A percentile compares a stretch with the other conserved stretches of the same genome.
phyloP scores from a whole-genome alignment of 2,797 vertebrate genomes.

The Xenentodon cancila region DNA sequence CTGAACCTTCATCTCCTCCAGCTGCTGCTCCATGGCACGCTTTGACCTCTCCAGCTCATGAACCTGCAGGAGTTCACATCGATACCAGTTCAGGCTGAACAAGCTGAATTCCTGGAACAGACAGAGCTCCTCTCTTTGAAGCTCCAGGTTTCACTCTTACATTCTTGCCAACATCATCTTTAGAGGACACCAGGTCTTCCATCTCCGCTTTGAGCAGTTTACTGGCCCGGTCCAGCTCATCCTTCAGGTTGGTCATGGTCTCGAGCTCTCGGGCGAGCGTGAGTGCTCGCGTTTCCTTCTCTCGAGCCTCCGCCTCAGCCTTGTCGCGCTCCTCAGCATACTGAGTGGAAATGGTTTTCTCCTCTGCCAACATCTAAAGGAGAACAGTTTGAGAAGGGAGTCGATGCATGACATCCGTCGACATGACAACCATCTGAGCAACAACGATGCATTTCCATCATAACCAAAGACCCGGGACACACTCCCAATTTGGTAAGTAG shows the following conservation, averaged over 20 bases:
- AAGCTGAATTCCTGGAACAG: too few relatives aligned
- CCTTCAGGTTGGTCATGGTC: slow-evolving; percentile 84
- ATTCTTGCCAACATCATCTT: slow-evolving; percentile 95
- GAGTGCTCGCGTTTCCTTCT: slow-evolving; percentile 93
- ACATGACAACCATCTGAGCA: too few relatives aligned
- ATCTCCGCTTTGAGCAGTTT: slow-evolving; percentile 92
- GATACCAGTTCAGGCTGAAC: too few relatives aligned
- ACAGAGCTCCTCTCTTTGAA: too few relatives aligned
- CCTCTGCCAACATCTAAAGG: slow-evolving; percentile 91
- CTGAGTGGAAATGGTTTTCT: slow-evolving; percentile 90
- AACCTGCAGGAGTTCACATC: slow-evolving; percentile 81
- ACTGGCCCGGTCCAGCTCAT: slow-evolving; percentile 90
- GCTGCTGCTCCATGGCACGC: slow-evolving; percentile 92
- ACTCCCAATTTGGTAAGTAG: too few relatives aligned
- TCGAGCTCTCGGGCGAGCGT: slow-evolving; percentile 90
- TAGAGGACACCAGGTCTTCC: slow-evolving; percentile 95
- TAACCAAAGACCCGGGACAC: too few relatives aligned
- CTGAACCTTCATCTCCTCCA: slow-evolving; percentile 95
- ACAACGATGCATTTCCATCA: too few relatives aligned
- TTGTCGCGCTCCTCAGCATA: slow-evolving; percentile 92
- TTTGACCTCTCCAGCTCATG: slow-evolving; percentile 97
- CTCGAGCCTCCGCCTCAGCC: slow-evolving; percentile 94
- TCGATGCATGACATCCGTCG: too few relatives aligned
- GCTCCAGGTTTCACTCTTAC: too few relatives aligned
- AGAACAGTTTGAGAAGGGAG: background rate